These are phyloP conservation scores for Charanyca ferruginea DNA, from an alignment of 2,888 invertebrate species.

Conservation along the genomic window DNA sequence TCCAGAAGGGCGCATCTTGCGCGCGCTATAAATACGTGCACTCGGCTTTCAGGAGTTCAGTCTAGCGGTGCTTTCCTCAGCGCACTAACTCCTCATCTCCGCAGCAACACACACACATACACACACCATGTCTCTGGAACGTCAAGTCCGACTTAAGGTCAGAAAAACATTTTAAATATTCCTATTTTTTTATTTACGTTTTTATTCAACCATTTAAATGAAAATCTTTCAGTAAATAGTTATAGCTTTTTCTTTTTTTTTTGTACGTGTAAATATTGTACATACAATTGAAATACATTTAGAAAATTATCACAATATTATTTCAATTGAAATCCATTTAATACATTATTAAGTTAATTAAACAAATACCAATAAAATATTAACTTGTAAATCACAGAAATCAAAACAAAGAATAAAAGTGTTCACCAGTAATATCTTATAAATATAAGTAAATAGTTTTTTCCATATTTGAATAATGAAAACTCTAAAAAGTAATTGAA, in stretches of 20 bases:
- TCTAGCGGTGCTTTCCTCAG: slow-evolving; percentile 83
- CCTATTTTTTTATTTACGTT: slow-evolving; percentile 14
- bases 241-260: too few species aligned
- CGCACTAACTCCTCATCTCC: slow-evolving; percentile 78
- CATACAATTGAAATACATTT: too few species aligned
- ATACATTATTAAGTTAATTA: background rate
- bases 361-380: background rate
- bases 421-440: background rate
- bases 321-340: too few species aligned
- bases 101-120: slow-evolving; percentile 72
- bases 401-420: background rate
- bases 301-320: too few species aligned
- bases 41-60: slow-evolving; percentile 88
- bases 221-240: background rate
- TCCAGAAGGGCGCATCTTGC: slow-evolving; percentile 88
- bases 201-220: background rate
- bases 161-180: slow-evolving; percentile 68
- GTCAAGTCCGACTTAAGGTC: slow-evolving; percentile 97
- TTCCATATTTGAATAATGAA: background rate
- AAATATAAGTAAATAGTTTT: background rate
- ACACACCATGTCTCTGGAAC: slow-evolving; percentile 96
- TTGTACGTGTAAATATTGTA: too few species aligned
- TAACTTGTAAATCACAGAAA: too few species aligned
- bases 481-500: too few species aligned
- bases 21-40: slow-evolving; percentile 87